These are phyloP conservation scores for Phalangium opilio DNA, from an alignment of 2,888 invertebrate genomes.

Conservation along the genomic window DNA sequence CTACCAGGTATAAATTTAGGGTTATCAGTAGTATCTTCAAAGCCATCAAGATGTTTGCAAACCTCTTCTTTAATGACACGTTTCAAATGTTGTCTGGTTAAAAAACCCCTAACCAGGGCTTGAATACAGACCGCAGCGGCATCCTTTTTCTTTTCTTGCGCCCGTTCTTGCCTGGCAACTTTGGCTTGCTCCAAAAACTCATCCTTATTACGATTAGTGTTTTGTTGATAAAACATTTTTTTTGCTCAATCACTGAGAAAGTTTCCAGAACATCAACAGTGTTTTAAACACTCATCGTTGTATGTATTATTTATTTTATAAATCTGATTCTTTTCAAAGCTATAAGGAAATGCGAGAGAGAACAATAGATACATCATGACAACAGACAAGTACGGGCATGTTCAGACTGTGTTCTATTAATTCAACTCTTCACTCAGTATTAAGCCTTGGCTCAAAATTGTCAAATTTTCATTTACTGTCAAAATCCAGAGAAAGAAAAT, in stretches of 20 bases:
- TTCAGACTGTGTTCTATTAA: no score
- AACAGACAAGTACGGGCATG: no score
- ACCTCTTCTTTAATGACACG: constrained; percentile 43
- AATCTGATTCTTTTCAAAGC: no score
- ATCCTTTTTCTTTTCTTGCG: constrained; percentile 63
- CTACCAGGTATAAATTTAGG: constrained; percentile 30
- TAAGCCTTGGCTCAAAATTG: no score
- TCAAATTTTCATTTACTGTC: no score
- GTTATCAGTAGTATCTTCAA: constrained; percentile 36
- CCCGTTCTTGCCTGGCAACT: constrained; percentile 75
- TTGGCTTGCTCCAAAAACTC: constrained; percentile 78
- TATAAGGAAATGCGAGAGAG: no score
- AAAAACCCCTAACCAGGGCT: constrained; percentile 29
- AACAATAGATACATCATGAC: no score
- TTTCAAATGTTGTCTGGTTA: constrained; percentile 22
- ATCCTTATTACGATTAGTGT: constrained; percentile 37
- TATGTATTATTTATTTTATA: no score
- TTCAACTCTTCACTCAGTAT: no score
- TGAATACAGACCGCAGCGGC: constrained; percentile 57
- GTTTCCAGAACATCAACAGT: no score
- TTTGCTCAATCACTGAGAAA: neutral
- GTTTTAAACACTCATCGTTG: no score
- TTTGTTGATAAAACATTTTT: constrained; percentile 14
- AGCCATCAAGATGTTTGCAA: constrained; percentile 49
- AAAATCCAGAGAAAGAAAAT: no score